phyloP scores from a whole-genome alignment of 2,113 vertebrate species.

The Coryphaenoides rupestris region DNA sequence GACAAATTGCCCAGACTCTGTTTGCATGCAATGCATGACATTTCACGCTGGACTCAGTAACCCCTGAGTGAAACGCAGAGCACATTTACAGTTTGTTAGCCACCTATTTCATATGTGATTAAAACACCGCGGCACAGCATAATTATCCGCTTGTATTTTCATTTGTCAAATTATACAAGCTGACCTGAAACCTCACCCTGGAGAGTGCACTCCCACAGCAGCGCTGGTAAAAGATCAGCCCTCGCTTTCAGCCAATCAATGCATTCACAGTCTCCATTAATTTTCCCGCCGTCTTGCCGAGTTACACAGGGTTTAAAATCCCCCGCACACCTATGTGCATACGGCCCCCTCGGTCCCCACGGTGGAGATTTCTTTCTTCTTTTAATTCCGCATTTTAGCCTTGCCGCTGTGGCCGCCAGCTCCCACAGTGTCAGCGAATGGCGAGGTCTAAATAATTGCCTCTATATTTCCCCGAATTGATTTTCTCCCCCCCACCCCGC shows the following conservation, averaged over 20 bases:
- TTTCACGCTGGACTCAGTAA: too few species aligned
- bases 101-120: too few species aligned
- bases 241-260: slow-evolving; percentile 40
- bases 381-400: slow-evolving; percentile 69
- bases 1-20: too few species aligned
- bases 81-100: too few species aligned
- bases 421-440: slow-evolving; percentile 73
- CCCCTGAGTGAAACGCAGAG: too few species aligned
- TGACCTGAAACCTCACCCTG: slow-evolving; percentile 2
- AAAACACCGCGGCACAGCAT: neutral
- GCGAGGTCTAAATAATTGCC: slow-evolving; percentile 77
- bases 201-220: neutral
- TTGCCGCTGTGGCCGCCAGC: slow-evolving; percentile 62
- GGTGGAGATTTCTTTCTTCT: slow-evolving; percentile 49
- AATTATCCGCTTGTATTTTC: neutral
- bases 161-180: slow-evolving; percentile 8
- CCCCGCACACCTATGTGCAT: slow-evolving; percentile 41
- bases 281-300: slow-evolving; percentile 42
- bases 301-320: slow-evolving; percentile 38
- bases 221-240: slow-evolving; percentile 9
- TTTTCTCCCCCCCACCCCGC: too few species aligned
- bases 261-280: slow-evolving; percentile 47
- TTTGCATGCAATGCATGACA: too few species aligned
- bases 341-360: slow-evolving; percentile 28
- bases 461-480: slow-evolving; percentile 79